phyloP scores from a whole-genome alignment of 2,888 invertebrate genomes.

The Diarsia mendica region DNA sequence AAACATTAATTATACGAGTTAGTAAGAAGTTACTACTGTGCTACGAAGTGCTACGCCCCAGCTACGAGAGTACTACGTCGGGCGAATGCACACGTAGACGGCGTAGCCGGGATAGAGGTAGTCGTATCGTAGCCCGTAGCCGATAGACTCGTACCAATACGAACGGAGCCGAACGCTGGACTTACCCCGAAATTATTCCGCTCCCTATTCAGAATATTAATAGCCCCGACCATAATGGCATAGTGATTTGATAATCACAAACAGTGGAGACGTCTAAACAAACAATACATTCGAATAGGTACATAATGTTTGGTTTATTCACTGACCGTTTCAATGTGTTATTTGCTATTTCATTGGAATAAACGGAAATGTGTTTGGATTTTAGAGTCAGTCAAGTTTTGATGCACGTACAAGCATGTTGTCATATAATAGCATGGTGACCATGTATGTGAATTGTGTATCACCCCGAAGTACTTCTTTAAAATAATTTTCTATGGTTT shows the following conservation, averaged over 20 bases:
- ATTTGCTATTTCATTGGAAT: constrained; percentile 43
- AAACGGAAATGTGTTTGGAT: constrained; percentile 5
- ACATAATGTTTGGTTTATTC: constrained; percentile 43
- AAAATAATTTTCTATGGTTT: neutral
- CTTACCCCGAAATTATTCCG: constrained; percentile 79
- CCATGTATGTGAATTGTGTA: neutral
- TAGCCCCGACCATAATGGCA: constrained; percentile 72
- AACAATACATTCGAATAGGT: constrained; percentile 60
- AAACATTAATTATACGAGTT: constrained; percentile 45
- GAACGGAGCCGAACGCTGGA: constrained; percentile 54
- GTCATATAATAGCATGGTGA: neutral
- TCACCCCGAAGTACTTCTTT: neutral
- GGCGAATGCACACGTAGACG: constrained; percentile 31
- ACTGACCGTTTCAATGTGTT: constrained; percentile 35
- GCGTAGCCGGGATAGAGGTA: constrained; percentile 36
- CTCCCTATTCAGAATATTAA: constrained; percentile 79
- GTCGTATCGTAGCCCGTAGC: constrained; percentile 23
- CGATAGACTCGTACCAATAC: constrained; percentile 52
- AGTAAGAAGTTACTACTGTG: constrained; percentile 34
- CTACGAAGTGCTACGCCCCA: constrained; percentile 58
- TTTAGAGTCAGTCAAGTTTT: constrained; percentile 20
- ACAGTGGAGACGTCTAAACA: constrained; percentile 66
- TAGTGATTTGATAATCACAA: constrained; percentile 77
- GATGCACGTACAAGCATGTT: neutral
- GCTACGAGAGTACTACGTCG: constrained; percentile 45